phyloP scores from a whole-genome alignment of 2,113 vertebrate genomes.

The Chloropsis hardwickii region DNA sequence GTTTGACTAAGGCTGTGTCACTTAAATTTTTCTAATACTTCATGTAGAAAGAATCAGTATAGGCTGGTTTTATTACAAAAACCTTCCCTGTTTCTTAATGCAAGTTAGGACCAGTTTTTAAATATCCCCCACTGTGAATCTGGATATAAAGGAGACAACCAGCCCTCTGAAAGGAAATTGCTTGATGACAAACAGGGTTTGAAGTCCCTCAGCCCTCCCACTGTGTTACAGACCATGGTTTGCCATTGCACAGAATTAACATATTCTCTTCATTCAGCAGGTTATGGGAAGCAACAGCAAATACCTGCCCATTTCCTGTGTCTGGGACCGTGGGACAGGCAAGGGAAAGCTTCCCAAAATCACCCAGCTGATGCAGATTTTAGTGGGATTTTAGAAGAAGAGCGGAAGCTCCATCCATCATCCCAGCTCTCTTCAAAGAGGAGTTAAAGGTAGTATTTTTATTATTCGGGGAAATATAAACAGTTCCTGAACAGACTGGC shows the following conservation, averaged over 20 bases:
- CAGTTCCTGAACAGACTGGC: neutral
- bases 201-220: neutral
- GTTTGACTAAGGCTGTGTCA: neutral
- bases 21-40: neutral
- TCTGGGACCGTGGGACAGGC: neutral
- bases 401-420: neutral
- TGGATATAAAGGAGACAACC: neutral
- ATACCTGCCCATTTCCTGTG: neutral
- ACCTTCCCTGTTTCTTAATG: neutral
- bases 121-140: neutral
- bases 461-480: neutral
- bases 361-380: neutral
- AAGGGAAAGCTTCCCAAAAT: neutral
- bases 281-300: neutral
- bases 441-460: neutral
- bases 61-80: neutral
- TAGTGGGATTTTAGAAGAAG: neutral
- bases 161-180: neutral
- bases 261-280: neutral
- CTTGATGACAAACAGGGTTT: neutral
- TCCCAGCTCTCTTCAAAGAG: neutral
- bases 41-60: neutral
- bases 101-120: neutral
- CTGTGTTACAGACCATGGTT: neutral
- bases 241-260: neutral